Conservation (phyloP, 2,113 vertebrate genomes). For the Albula glossodonta region DNA sequence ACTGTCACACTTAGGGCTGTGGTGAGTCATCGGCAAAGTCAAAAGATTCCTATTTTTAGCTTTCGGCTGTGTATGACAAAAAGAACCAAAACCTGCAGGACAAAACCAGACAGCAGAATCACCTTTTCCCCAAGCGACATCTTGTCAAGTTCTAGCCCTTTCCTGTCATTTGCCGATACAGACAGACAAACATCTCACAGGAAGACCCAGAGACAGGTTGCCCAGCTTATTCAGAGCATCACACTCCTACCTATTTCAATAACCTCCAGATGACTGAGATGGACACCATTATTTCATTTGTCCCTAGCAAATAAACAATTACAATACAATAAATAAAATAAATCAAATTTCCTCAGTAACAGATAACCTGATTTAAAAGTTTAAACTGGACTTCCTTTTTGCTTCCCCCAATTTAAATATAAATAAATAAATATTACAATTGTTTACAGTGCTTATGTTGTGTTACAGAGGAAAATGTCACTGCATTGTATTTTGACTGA, state of each 20-base stretch:
- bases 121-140: not conserved
- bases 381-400: no score
- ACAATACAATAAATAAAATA: not conserved
- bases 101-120: not conserved
- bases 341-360: not conserved
- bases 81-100: not conserved
- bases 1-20: conserved; percentile 13
- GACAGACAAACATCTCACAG: not conserved
- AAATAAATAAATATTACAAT: no score
- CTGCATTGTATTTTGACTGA: no score
- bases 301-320: not conserved
- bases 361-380: no score
- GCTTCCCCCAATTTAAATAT: no score
- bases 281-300: not conserved
- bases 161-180: not conserved
- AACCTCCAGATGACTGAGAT: not conserved
- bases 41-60: conserved; percentile 29
- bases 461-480: no score
- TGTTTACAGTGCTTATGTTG: no score
- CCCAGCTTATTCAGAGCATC: not conserved
- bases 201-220: not conserved
- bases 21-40: conserved; percentile 38
- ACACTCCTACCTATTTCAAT: not conserved
- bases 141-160: not conserved
- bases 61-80: not conserved